These are phyloP conservation scores for Notocelia uddmanniana DNA, from an alignment of 2,888 invertebrate species.

Conservation along the genomic window DNA sequence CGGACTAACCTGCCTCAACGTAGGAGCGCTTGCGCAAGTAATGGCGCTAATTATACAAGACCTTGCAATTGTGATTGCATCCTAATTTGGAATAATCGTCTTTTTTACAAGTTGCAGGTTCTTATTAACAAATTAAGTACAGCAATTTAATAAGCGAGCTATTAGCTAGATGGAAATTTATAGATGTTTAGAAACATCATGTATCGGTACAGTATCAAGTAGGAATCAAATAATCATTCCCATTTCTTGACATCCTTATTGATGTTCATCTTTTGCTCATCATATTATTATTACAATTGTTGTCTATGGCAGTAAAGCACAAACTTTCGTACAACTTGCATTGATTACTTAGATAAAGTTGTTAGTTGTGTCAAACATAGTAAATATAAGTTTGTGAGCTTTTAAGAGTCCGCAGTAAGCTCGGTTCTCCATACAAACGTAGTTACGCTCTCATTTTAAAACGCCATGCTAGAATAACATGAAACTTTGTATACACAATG, in stretches of 20 bases:
- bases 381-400: too few relatives aligned
- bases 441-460: too few relatives aligned
- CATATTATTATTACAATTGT: too few relatives aligned
- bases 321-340: too few relatives aligned
- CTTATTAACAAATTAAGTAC: not conserved
- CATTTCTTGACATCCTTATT: not conserved
- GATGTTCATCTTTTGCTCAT: too few relatives aligned
- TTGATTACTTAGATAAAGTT: too few relatives aligned
- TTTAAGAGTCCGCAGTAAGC: too few relatives aligned
- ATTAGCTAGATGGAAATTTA: constrained; percentile 1
- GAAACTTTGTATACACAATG: too few relatives aligned
- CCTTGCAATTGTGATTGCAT: constrained; percentile 26
- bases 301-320: too few relatives aligned
- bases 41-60: constrained; percentile 15
- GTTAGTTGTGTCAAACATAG: too few relatives aligned
- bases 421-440: too few relatives aligned
- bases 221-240: not conserved
- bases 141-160: not conserved
- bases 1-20: constrained; percentile 26
- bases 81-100: constrained; percentile 6
- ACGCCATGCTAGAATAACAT: too few relatives aligned
- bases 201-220: not conserved
- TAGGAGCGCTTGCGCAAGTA: constrained; percentile 18
- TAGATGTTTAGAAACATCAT: not conserved
- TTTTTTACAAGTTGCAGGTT: constrained; percentile 1